A percentile compares a stretch with the other conserved stretches of the same genome.
Conservation (phyloP, 2,113 vertebrate species). For the Ictalurus furcatus region DNA sequence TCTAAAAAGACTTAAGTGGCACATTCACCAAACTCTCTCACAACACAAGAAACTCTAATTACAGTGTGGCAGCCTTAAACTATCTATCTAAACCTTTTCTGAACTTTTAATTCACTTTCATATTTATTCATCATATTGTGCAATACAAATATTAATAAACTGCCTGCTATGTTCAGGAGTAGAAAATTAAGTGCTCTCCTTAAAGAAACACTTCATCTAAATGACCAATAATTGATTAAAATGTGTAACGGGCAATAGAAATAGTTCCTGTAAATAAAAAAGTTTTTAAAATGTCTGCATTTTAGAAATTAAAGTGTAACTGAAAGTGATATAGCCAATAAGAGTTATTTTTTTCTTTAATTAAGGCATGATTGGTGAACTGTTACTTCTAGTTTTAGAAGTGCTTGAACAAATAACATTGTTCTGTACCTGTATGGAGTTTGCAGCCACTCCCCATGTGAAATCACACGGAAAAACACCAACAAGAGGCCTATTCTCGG, state of each 20-base stretch:
- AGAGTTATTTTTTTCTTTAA: background rate
- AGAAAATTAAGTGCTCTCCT: background rate
- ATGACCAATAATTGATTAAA: background rate
- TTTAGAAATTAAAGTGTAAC: background rate
- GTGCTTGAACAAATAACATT: background rate
- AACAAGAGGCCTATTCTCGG: slow-evolving; percentile 82
- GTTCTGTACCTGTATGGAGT: slow-evolving; percentile 84
- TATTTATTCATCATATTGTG: background rate
- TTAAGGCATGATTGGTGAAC: background rate
- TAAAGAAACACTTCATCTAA: background rate
- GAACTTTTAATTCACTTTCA: background rate
- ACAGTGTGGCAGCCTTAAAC: background rate
- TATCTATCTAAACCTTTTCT: background rate
- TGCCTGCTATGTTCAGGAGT: background rate
- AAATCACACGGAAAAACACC: slow-evolving; percentile 90
- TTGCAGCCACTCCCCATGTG: slow-evolving; percentile 90
- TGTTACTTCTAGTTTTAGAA: background rate
- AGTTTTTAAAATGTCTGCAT: background rate
- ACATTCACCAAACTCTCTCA: background rate
- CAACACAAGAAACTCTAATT: background rate
- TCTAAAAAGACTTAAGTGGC: background rate
- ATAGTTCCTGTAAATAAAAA: background rate
- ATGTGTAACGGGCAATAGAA: background rate
- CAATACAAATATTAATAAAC: background rate
- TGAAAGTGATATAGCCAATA: background rate